These are phyloP conservation scores for Diabrotica balteata DNA, from an alignment of 2,888 invertebrate species.

Conservation along the genomic window DNA sequence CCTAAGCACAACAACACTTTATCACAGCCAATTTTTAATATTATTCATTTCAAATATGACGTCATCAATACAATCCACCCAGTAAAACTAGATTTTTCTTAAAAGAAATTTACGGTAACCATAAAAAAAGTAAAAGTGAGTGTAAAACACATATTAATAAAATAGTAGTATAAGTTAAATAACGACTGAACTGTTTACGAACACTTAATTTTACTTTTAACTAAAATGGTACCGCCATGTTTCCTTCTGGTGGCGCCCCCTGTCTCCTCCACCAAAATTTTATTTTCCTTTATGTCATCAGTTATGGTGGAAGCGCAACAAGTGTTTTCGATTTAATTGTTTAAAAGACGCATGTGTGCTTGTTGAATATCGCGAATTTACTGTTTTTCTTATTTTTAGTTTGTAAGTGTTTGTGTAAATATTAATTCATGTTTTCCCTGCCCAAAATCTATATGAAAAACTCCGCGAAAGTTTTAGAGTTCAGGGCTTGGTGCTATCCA, in stretches of 20 bases:
- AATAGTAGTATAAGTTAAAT: too few relatives aligned
- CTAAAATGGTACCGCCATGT: neutral
- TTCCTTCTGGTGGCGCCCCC: constrained; percentile 33
- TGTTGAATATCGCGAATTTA: constrained; percentile 26
- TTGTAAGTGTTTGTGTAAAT: constrained; percentile 12
- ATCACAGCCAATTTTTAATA: too few relatives aligned
- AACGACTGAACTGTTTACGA: too few relatives aligned
- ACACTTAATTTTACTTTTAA: too few relatives aligned
- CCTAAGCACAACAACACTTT: too few relatives aligned
- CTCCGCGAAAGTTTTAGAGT: constrained; percentile 29
- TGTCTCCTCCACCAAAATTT: constrained; percentile 26
- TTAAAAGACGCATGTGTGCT: constrained; percentile 42
- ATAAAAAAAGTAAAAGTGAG: too few relatives aligned
- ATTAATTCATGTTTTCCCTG: constrained; percentile 26
- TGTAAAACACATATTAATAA: too few relatives aligned
- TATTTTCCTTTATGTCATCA: constrained; percentile 44
- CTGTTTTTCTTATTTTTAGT: constrained; percentile 14
- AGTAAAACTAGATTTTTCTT: too few relatives aligned
- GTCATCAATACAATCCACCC: too few relatives aligned
- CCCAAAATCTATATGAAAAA: constrained; percentile 24
- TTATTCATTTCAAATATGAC: too few relatives aligned
- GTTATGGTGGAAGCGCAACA: constrained; percentile 52
- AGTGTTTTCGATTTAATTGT: constrained; percentile 46
- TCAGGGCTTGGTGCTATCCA: constrained; percentile 33
- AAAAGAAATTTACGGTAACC: too few relatives aligned